Percentiles rank a stretch among this genome's conserved stretches.
phyloP scores from a whole-genome alignment of 2,113 vertebrate genomes.

The Pedionomus torquatus region DNA sequence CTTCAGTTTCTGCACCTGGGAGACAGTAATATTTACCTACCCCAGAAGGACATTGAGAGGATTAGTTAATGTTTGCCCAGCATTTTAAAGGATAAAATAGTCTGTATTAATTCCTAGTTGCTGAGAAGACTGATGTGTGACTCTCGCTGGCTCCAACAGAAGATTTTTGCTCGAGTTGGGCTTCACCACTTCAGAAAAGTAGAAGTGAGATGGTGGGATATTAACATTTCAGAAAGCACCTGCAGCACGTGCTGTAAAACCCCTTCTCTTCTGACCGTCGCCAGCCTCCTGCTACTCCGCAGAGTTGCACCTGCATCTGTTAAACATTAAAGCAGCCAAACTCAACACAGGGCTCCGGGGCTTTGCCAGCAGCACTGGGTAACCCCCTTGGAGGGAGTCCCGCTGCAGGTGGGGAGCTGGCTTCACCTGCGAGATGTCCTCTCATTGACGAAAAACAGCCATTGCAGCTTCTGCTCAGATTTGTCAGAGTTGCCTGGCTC shows the following conservation, averaged over 20 bases:
- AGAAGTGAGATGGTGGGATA: neutral
- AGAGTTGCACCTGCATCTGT: neutral
- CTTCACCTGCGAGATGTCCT: neutral
- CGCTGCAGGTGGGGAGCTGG: neutral
- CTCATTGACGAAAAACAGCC: neutral
- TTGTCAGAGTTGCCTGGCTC: neutral
- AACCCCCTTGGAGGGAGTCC: neutral
- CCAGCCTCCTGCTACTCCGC: neutral
- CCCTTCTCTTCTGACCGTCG: neutral
- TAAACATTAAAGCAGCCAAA: neutral
- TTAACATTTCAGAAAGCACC: neutral
- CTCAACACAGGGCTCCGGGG: neutral
- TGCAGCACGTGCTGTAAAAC: neutral
- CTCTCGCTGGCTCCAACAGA: neutral
- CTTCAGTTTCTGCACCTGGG: conserved; percentile 31
- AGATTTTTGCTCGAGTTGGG: neutral
- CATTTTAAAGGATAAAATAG: conserved; percentile 25
- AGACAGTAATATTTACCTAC: conserved; percentile 39
- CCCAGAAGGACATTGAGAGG: conserved; percentile 7
- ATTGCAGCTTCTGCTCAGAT: neutral
- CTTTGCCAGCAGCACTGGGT: neutral
- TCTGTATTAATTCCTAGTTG: neutral
- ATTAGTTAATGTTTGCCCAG: conserved; percentile 52
- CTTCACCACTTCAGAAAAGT: neutral
- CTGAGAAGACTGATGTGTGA: neutral